Conservation (phyloP, 2,797 vertebrate species). For the Holocentrus rufus region DNA sequence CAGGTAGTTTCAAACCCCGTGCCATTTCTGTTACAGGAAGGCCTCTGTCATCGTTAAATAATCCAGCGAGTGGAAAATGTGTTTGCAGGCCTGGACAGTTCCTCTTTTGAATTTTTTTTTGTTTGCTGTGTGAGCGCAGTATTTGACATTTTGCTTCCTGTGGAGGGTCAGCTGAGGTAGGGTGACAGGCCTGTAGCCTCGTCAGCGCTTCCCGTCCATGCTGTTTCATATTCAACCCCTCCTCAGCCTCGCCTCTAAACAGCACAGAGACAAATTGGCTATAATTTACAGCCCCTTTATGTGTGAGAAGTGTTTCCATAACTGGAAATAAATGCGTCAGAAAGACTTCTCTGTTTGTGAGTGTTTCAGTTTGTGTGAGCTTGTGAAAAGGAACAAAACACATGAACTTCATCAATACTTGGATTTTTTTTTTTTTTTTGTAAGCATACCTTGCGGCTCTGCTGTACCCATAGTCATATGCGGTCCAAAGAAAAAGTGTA, state of each 20-base stretch:
- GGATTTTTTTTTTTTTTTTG: neutral
- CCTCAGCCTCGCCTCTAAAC: neutral
- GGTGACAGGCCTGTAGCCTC: constrained; percentile 21
- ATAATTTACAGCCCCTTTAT: neutral
- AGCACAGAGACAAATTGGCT: neutral
- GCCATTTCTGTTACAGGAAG: constrained; percentile 14
- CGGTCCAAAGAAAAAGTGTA: constrained; percentile 23
- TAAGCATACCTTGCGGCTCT: constrained; percentile 11
- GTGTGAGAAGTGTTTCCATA: neutral
- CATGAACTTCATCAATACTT: constrained; percentile 13
- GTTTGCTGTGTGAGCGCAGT: constrained; percentile 40
- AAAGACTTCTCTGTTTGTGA: neutral
- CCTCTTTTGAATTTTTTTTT: neutral
- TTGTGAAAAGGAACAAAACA: constrained; percentile 1
- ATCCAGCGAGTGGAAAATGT: constrained; percentile 28
- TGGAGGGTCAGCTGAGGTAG: constrained; percentile 49
- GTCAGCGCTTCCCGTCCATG: constrained; percentile 23
- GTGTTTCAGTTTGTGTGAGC: constrained; percentile 1
- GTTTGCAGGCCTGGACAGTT: constrained; percentile 21
- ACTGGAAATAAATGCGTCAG: neutral
- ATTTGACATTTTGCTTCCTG: constrained; percentile 29
- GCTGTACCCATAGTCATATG: constrained; percentile 27
- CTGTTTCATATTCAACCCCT: constrained; percentile 6
- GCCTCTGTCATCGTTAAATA: constrained; percentile 35
- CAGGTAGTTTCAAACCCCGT: neutral